Evolutionary conservation across 37 sponge, comb jelly and placozoan genomes (phyloP), one percentile per base, ranked within the genome.

Genomic region (Agelas oroides): DNA sequence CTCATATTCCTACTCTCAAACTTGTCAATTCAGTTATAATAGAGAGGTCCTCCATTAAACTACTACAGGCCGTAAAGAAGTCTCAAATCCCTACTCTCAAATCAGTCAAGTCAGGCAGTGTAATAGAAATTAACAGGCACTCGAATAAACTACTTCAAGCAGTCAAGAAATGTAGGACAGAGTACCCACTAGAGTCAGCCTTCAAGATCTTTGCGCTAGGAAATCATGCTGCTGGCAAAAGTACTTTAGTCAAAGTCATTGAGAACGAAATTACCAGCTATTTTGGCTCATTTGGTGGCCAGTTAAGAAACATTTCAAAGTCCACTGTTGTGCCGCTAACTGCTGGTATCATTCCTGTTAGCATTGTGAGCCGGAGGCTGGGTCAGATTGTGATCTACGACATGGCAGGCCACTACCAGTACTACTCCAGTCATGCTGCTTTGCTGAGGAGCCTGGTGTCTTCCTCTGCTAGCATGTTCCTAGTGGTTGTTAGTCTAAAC

Each of bases 341-440:
- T 3, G 75, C 53, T 28, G 75, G 75, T 28, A 73, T 73, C 25
- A 18, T 28, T 39, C 53, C 53, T 19, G 25, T 35, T 21, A 21
- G 21, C 12, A 6, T 73, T 21, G 25, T 12, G 53, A 73, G 52
- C 52, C 1, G 21, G 30, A 35, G 24, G 53, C 39, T 73, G 2
- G 75, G 75, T 28, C 39, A 73, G 39, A 73, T 73, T 39, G 53
- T 73, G 18, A 23, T 73, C 24, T 41, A 73, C 13, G 75, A 73
- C 35, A 53, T 73, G 39, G 75, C 75, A 24, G 75, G 75, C 21
- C 75, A 73, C 3, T 8, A 46, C 46, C 46, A 46, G 46, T 73
- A 28, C 28, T 73, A 73, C 54, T 35, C 37, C 24, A 73, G 75
- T 40, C 75, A 73, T 39, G 41, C 53, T 73, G 75, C 53, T 52